Base-by-base conservation (phyloP, 1,140 invertebrate genomes). In the Euschistus heros region DNA sequence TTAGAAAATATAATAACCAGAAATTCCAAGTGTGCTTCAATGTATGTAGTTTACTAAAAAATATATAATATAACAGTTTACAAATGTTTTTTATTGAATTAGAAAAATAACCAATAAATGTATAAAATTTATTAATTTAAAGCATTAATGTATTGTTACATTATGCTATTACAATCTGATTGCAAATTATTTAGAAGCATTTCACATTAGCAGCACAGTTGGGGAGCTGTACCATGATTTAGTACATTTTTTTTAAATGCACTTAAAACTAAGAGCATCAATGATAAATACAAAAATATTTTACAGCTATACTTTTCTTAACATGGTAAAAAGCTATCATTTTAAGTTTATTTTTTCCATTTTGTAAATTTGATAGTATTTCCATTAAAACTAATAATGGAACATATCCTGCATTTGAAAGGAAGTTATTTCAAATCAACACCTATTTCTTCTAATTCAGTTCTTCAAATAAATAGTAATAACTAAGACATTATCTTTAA, bases 71-170 rank as follows among this genome's bases (percentile, higher is more conserved):
- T 20, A 6, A 50, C 3, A 20, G 47, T 10, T 20, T 20, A 20
- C n/a, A 50, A 20, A 50, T 22, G 22, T 50, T 4, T 50, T 6
- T 50, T 50, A 50, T 50, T 50, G 47, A 50, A 50, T 50, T 50
- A 50, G 47, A 50, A 50, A 50, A 50, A 50, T 50, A 50, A 50
- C n/a, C 47, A 37, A 50, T 50, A 14, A 18, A 50, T 50, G 47
- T 50, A 50, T 50, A 50, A 50, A 50, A 50, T 50, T 50, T 50
- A 50, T 50, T 20, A 50, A 50, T 50, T 50, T 50, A 50, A 50
- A 22, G n/a, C n/a, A 50, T 50, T 50, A 50, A 50, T 50, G n/a
- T 50, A 50, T n/a, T 20, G 22, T 20, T 22, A 50, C 22, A 20
- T 50, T 50, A 50, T 20, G 5, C 47, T 50, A 50, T 50, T 50